Evolutionary conservation across 2,113 vertebrate species (phyloP), one percentile per base, ranked within the genome.

Genomic region (Nipponia nippon): DNA sequence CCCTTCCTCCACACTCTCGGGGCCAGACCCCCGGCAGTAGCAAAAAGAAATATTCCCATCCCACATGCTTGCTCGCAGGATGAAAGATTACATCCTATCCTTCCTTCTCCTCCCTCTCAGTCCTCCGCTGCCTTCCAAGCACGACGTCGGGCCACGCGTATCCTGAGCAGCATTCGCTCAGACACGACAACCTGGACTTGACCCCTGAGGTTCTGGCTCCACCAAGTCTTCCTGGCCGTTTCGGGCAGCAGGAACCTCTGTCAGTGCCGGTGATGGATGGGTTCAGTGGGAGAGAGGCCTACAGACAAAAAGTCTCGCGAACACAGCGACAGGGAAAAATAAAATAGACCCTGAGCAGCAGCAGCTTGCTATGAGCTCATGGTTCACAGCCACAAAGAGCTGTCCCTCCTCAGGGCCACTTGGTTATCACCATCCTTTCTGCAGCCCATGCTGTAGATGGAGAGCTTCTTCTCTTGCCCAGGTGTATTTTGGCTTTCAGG

Each of bases 131-230:
- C 87, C 87, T 87, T 94, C 87, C 87, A 85, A 97, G 93, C 17
- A 47, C 16, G 67, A 87, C 10, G 56, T 25, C 13, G 32, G 73
- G 53, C 93, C 16, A 4, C 4, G 36, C 14, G 82, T 93, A 94
- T 94, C 93, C 95, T 81, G 78, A 95, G 87, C 87, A 88, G 81
- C 3, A 0, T 72, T 95, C 0, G 0, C 91, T 97, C 88, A 97
- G 96, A 95, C 92, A 72, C 25, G 27, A 97, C 98, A 98, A 97
- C 98, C 98, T 98, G 98, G 98, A 99, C 98, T 99, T 99, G 98
- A 98, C 98, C 98, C 97, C 98, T 97, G 98, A 89, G 97, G 98
- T 98, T 98, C 98, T 98, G 98, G 98, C 98, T 98, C 98, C 98
- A 95, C 93, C 1, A 50, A 98, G 98, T 98, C 98, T 98, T 98